Base-by-base conservation (phyloP, 2,888 invertebrate genomes). In the Aspidapion aeneum region DNA sequence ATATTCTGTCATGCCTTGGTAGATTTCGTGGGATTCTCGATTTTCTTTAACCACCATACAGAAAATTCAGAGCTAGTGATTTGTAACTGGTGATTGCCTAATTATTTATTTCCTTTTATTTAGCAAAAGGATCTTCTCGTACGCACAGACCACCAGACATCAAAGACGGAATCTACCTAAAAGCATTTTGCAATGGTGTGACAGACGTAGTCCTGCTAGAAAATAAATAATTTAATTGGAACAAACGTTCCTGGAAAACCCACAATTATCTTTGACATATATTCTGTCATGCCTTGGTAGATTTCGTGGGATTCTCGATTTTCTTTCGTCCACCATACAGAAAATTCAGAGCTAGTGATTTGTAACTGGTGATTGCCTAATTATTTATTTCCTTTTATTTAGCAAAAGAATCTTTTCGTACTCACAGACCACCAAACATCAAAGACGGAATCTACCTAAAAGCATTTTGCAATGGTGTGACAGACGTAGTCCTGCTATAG, bases 131-230 rank as follows among this genome's bases (percentile, higher is more conserved):
- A 56, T 68, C 71, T 22, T 35, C 57, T n/a, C 50, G 48, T 17
- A 49, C 60, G 56, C n/a, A 35, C 1, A 52, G n/a, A 18, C 17
- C 57, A 22, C 3, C 57, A 55, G 58, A 56, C 21, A 18, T 21
- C 5, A 60, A 59, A 50, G 52, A 22, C n/a, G 67, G 67, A 19
- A 78, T 91, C 5, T 96, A 95, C 76, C 79, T 92, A 7, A 88
- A 88, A 79, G 90, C 93, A 12, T 85, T 95, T 64, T 90, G 93
- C 68, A 86, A 88, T 79, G 94, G 93, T 0, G 83, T 95, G 61
- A 85, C 90, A 60, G 82, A 85, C 73, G 88, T 90, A 0, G 19
- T 85, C 88, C 65, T 85, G 86, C 1, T 95, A 84, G 89, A 67
- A 81, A 85, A 64, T 85, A 87, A 60, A 80, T 94, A 22, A 81